phyloP scores from a whole-genome alignment of 2,797 vertebrate genomes.

The Alca torda region DNA sequence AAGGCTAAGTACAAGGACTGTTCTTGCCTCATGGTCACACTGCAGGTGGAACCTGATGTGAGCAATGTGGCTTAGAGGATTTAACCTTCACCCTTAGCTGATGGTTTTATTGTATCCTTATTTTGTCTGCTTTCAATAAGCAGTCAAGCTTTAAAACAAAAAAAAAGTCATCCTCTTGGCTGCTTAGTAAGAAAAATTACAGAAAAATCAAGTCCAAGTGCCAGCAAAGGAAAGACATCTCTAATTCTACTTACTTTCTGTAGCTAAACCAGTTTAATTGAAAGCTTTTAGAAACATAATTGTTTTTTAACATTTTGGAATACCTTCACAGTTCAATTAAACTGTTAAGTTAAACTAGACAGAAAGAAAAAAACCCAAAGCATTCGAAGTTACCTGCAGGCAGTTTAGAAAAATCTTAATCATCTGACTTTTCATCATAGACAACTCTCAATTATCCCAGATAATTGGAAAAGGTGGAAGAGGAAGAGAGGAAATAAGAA shows the following conservation, averaged over 20 bases:
- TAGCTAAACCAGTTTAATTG: not conserved
- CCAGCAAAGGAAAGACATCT: not conserved
- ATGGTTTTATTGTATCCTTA: not conserved
- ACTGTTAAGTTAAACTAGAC: not conserved
- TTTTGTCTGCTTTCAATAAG: not conserved
- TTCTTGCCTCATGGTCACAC: not conserved
- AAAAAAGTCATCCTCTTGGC: not conserved
- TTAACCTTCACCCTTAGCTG: not conserved
- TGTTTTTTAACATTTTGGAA: not conserved
- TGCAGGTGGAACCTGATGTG: not conserved
- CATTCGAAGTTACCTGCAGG: not conserved
- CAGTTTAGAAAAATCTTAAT: not conserved
- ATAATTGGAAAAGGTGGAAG: not conserved
- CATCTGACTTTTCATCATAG: not conserved
- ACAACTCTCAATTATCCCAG: not conserved
- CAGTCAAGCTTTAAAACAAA: not conserved
- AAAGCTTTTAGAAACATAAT: not conserved
- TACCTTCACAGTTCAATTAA: not conserved
- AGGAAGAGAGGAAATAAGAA: not conserved
- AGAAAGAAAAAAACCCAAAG: not conserved
- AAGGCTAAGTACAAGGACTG: not conserved
- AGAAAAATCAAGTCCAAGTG: not conserved
- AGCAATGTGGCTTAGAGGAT: not conserved
- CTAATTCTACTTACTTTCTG: not conserved
- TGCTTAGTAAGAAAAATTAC: not conserved